Conservation (phyloP, 2,888 invertebrate genomes). For the Sisyra terminalis region DNA sequence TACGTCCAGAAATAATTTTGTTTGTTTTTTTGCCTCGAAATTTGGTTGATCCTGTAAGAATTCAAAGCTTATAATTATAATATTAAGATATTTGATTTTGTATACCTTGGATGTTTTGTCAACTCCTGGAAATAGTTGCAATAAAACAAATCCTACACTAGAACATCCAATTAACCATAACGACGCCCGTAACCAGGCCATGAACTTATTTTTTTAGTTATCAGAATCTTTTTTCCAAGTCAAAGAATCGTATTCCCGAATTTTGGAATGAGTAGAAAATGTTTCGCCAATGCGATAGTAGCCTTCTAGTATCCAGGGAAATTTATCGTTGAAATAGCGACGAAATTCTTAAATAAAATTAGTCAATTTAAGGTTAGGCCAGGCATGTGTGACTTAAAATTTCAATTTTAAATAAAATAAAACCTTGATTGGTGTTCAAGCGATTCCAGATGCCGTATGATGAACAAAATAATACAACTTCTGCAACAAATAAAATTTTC, state of each 20-base stretch:
- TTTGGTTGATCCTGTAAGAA: conserved; percentile 23
- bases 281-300: conserved; percentile 55
- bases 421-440: conserved; percentile 56
- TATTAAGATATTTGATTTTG: not conserved
- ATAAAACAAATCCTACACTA: conserved; percentile 40
- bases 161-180: conserved; percentile 43
- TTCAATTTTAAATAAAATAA: conserved; percentile 17
- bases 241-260: conserved; percentile 34
- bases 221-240: conserved; percentile 36
- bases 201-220: conserved; percentile 32
- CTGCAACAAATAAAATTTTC: conserved; percentile 37
- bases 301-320: conserved; percentile 43
- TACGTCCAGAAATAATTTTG: conserved; percentile 24
- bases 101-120: conserved; percentile 1
- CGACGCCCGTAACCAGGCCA: conserved; percentile 28
- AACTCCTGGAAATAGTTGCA: conserved; percentile 23
- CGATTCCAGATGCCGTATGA: conserved; percentile 48
- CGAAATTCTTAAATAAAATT: conserved; percentile 42
- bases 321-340: conserved; percentile 46
- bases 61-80: conserved; percentile 22
- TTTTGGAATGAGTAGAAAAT: conserved; percentile 30
- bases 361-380: not conserved
- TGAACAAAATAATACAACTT: conserved; percentile 38
- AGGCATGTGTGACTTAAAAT: conserved; percentile 6
- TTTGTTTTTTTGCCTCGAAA: conserved; percentile 17